phyloP scores from a whole-genome alignment of 2,797 vertebrate species.

The Chlorospingus flavigularis region DNA sequence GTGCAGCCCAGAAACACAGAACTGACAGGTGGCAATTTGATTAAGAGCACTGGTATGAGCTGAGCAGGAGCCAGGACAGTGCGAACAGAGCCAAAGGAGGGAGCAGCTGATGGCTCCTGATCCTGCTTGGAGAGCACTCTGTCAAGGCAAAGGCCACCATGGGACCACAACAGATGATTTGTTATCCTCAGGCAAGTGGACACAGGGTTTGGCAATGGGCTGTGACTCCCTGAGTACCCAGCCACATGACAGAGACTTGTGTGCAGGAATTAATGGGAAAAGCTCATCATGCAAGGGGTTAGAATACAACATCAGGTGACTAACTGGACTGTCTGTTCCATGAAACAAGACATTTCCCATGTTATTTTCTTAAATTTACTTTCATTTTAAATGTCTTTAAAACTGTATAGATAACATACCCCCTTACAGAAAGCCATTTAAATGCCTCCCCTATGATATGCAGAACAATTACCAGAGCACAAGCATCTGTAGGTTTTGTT shows the following conservation, averaged over 20 bases:
- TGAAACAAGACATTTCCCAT: background rate
- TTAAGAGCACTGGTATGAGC: background rate
- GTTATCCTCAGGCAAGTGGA: background rate
- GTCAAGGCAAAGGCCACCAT: background rate
- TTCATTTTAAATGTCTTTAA: background rate
- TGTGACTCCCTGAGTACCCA: background rate
- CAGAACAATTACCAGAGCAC: background rate
- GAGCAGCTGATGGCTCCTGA: background rate
- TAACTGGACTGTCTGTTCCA: background rate
- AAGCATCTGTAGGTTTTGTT: background rate
- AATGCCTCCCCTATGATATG: background rate
- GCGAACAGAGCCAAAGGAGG: conserved; percentile 2
- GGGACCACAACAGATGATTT: background rate
- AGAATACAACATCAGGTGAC: background rate
- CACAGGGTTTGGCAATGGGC: background rate
- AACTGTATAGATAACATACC: background rate
- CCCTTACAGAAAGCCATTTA: background rate
- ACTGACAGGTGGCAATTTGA: background rate
- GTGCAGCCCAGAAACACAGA: background rate
- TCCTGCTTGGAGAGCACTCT: background rate
- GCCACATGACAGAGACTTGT: background rate
- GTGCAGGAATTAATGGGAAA: background rate
- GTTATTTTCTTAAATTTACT: background rate
- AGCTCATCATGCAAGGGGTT: background rate
- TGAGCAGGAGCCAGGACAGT: background rate